These are phyloP conservation scores for Xerus rutilus DNA, from an alignment of 2,797 vertebrate genomes.

Conservation along the genomic window DNA sequence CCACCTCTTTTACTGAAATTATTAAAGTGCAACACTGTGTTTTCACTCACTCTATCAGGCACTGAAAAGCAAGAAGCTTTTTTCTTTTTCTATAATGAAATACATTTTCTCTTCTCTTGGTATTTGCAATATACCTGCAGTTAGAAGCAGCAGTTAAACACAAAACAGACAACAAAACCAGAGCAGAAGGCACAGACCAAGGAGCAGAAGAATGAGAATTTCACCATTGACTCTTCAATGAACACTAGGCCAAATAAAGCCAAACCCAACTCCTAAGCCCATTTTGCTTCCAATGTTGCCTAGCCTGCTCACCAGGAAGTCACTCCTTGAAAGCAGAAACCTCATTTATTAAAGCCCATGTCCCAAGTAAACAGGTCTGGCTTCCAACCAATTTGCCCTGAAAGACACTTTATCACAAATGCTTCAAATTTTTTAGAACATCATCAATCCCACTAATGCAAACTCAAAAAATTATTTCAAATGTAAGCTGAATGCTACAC, in stretches of 20 bases:
- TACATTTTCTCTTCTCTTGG: conserved; percentile 36
- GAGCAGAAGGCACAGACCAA: conserved; percentile 68
- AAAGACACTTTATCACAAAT: conserved; percentile 20
- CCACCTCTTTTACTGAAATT: neutral
- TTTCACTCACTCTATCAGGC: conserved; percentile 39
- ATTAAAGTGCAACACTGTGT: neutral
- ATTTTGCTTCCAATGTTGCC: neutral
- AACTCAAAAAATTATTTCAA: neutral
- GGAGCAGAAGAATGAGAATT: neutral
- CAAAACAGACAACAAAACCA: neutral
- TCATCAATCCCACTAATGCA: neutral
- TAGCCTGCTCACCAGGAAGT: neutral
- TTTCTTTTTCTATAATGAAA: conserved; percentile 26
- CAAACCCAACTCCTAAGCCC: neutral
- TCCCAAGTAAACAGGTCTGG: neutral
- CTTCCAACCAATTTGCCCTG: neutral
- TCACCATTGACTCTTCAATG: neutral
- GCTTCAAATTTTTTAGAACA: conserved; percentile 14
- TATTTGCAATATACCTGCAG: conserved; percentile 51
- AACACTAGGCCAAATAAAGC: neutral
- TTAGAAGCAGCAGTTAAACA: conserved; percentile 61
- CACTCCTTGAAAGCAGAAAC: conserved; percentile 17
- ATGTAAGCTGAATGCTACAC: conserved; percentile 22
- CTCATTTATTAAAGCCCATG: neutral
- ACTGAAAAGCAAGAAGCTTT: conserved; percentile 64